These are phyloP conservation scores for Albula glossodonta DNA, from an alignment of 2,113 vertebrate species.

Conservation along the genomic window DNA sequence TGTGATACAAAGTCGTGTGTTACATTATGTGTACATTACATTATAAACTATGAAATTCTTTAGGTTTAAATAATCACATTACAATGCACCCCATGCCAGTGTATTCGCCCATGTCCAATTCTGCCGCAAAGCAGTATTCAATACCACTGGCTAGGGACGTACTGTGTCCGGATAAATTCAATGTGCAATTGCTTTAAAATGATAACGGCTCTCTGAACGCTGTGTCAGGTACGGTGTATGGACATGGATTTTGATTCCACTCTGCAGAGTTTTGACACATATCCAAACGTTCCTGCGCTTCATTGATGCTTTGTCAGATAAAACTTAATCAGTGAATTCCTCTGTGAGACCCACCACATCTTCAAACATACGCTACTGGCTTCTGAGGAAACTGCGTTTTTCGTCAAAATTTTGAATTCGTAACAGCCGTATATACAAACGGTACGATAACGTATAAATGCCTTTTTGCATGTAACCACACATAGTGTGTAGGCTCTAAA, in stretches of 20 bases:
- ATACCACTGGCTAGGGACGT: not conserved
- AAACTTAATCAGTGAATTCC: slow-evolving; percentile 77
- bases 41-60: not conserved
- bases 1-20: not conserved
- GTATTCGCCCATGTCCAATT: not conserved
- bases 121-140: not conserved
- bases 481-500: not conserved
- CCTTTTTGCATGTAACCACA: not conserved
- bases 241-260: slow-evolving; percentile 61
- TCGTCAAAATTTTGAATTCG: not conserved
- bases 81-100: not conserved
- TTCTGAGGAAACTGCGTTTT: not conserved
- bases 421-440: not conserved
- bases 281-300: slow-evolving; percentile 73
- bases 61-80: not conserved
- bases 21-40: not conserved
- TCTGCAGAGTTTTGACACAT: slow-evolving; percentile 67
- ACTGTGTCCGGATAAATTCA: not conserved
- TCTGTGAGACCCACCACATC: slow-evolving; percentile 71
- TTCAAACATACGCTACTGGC: slow-evolving; percentile 58
- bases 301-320: slow-evolving; percentile 77
- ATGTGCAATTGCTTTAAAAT: not conserved
- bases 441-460: not conserved
- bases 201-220: not conserved
- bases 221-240: slow-evolving; percentile 19